Conservation (phyloP, 2,797 vertebrate genomes). For the Fringilla coelebs region DNA sequence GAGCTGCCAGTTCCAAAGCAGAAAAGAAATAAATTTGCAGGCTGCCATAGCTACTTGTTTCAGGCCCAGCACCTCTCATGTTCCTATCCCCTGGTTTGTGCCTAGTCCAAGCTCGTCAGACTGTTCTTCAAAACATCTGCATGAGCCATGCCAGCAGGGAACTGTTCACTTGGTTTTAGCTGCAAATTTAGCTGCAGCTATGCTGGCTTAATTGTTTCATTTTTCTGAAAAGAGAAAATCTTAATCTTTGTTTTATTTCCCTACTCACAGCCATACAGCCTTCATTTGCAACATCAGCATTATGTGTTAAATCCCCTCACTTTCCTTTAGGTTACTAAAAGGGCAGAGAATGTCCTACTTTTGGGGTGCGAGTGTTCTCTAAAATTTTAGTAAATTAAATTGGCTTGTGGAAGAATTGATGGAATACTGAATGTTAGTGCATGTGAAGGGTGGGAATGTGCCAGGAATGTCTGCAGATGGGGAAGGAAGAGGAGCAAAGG, state of each 20-base stretch:
- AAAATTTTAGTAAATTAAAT: not conserved
- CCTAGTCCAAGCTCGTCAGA: not conserved
- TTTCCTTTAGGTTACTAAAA: not conserved
- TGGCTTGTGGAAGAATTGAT: not conserved
- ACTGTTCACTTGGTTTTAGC: not conserved
- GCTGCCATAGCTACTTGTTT: not conserved
- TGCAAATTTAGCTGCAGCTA: not conserved
- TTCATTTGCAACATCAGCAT: not conserved
- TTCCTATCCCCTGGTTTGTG: not conserved
- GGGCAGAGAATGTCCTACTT: not conserved
- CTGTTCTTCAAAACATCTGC: not conserved
- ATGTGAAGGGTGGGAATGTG: not conserved
- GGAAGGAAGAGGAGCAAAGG: not conserved
- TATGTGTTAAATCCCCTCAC: not conserved
- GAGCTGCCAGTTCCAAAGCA: not conserved
- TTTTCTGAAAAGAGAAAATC: not conserved
- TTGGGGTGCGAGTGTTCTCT: accelerated
- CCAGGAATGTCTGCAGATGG: not conserved
- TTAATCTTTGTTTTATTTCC: not conserved
- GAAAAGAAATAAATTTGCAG: not conserved
- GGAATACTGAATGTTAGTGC: not conserved
- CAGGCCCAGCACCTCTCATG: not conserved
- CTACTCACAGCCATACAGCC: not conserved
- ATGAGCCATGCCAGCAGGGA: not conserved
- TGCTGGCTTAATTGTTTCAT: not conserved